Evolutionary conservation across 92 coral and sea anemone genomes (phyloP).

Genomic region (Isaurus tuberculatus): DNA sequence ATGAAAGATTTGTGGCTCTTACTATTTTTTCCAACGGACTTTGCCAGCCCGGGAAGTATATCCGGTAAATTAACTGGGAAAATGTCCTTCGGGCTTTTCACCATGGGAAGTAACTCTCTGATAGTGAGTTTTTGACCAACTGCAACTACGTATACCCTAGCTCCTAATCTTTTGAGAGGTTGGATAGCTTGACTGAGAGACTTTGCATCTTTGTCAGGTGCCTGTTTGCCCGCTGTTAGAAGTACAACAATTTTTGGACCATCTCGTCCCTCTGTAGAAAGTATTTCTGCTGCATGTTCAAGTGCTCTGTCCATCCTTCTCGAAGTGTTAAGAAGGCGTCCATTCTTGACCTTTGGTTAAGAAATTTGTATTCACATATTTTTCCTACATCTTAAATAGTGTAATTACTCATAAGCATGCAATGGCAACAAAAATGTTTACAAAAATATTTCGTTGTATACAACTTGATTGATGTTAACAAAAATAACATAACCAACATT

Average conservation of each 20-base stretch:
- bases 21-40: constrained; percentile 23
- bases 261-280: constrained; percentile 47
- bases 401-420: not conserved
- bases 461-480: too few species aligned
- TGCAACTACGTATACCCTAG: constrained; percentile 64
- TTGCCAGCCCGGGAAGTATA: constrained; percentile 13
- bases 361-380: not conserved
- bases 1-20: not conserved
- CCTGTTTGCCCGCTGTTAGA: constrained; percentile 68
- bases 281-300: constrained; percentile 56
- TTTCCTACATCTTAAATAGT: not conserved
- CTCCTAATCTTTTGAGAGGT: constrained; percentile 55
- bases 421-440: not conserved
- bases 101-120: constrained; percentile 46
- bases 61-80: constrained; percentile 50
- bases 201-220: constrained; percentile 50
- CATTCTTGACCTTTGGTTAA: constrained; percentile 28
- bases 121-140: constrained; percentile 54
- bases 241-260: constrained; percentile 65
- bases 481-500: not conserved
- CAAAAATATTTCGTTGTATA: too few species aligned
- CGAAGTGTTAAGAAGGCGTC: constrained; percentile 33
- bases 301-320: constrained; percentile 77
- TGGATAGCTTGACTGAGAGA: constrained; percentile 55
- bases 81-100: constrained; percentile 61